A percentile compares a stretch with the other conserved stretches of the same genome.
phyloP scores from a whole-genome alignment of 2,797 vertebrate genomes.

The Anomalospiza imberbis region DNA sequence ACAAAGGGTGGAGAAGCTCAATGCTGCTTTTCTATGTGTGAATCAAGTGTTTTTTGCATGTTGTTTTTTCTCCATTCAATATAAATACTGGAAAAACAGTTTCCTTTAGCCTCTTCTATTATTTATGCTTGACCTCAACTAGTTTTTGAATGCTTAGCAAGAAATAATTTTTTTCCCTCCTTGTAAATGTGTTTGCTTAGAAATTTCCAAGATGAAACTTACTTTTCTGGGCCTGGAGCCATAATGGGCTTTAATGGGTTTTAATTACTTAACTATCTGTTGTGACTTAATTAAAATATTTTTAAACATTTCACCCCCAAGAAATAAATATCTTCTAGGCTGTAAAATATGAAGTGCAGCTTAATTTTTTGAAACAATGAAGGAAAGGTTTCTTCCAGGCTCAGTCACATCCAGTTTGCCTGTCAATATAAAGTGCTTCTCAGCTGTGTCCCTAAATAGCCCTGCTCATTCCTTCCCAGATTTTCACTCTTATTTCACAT shows the following conservation, averaged over 20 bases:
- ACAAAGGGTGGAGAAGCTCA: background rate
- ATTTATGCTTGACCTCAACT: background rate
- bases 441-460: constrained; percentile 44
- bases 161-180: background rate
- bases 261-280: constrained; percentile 25
- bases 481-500: constrained; percentile 28
- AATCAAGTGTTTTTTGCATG: background rate
- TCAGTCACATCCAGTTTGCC: background rate
- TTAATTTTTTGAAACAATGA: background rate
- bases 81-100: background rate
- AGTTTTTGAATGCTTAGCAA: background rate
- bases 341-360: constrained; percentile 3
- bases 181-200: background rate
- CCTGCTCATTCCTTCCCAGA: background rate
- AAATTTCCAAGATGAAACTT: background rate
- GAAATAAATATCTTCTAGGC: constrained; percentile 7
- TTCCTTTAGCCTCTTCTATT: background rate
- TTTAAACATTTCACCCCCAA: background rate
- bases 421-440: constrained; percentile 12
- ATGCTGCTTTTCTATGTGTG: background rate
- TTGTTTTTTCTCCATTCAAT: background rate
- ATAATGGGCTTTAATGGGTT: background rate
- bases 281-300: constrained; percentile 22
- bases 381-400: background rate
- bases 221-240: background rate